Evolutionary conservation across 2,113 vertebrate species (phyloP).

Genomic region (Laticauda laticaudata): DNA sequence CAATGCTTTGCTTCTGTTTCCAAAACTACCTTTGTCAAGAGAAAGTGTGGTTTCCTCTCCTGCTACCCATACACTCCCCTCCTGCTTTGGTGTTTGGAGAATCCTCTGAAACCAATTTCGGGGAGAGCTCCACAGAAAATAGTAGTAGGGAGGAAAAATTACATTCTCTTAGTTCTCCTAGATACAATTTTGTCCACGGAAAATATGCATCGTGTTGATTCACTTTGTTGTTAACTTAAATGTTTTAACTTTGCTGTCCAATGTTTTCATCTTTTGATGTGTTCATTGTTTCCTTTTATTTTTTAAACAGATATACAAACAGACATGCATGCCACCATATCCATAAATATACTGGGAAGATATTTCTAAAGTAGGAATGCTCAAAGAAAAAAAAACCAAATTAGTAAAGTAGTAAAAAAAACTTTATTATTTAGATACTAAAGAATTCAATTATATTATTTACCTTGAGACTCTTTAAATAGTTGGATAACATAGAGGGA

Average conservation of each 20-base stretch:
- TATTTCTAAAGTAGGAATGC: not conserved
- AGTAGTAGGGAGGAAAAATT: not conserved
- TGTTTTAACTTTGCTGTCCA: not conserved
- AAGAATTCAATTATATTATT: constrained; percentile 21
- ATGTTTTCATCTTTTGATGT: not conserved
- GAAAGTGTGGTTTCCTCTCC: not conserved
- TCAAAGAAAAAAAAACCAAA: not conserved
- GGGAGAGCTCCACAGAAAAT: not conserved
- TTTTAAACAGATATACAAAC: not conserved
- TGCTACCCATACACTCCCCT: not conserved
- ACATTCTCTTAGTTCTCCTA: not conserved
- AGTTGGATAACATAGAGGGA: constrained; percentile 94
- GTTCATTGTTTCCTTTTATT: not conserved
- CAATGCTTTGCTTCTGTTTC: not conserved
- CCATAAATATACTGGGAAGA: not conserved
- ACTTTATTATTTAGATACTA: not conserved
- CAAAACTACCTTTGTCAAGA: not conserved
- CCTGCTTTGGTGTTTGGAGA: not conserved
- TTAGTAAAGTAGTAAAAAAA: not conserved
- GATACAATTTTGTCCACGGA: not conserved
- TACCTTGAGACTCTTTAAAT: constrained; percentile 95
- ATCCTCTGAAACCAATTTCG: not conserved
- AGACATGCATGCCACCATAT: not conserved
- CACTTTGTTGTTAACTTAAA: not conserved
- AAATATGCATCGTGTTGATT: not conserved